Base-by-base conservation (phyloP, 1,140 invertebrate genomes). In the Hyphantria cunea region DNA sequence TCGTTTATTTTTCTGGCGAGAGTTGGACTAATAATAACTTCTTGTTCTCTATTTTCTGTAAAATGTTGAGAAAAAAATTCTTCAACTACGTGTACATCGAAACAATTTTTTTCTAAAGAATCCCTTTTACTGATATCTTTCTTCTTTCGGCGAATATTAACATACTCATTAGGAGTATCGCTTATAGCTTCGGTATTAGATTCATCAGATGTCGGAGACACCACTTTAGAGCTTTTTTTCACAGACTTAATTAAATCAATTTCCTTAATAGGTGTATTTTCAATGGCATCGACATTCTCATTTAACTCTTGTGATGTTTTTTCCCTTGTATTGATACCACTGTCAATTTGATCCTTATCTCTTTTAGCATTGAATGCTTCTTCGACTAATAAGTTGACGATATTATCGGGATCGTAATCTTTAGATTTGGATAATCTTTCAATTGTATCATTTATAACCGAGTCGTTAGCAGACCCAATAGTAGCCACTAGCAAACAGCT, bases 1-100 rank as follows among this genome's bases (percentile, higher is more conserved):
- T 84, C 75, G 32, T 84, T 85, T 14, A 84, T 76, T 78, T 80
- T 82, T 25, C 62, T 78, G 0, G 80, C 82, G 50, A 82, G 55
- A 8, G 76, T 76, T 13, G 81, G 76, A 68, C 80, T 88, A 34
- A 85, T 69, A 8, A 74, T 45, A 11, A 78, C 32, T 15, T 79
- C 69, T 0, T 66, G 60, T 8, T 61, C 49, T 11, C 44, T 51
- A 42, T 78, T 80, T 65, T 86, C 74, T 25, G 39, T 10, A 25
- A 76, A 69, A 54, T 85, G 78, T 53, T 85, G 72, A 0, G 74
- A 64, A 61, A 85, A 86, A 32, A 86, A 84, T 14, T 78, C 49
- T 70, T 88, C 84, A 9, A 85, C 67, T 4, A 47, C 58, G 15
- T 74, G 17, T 41, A 54, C 58, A 55, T 80, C 56, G n/a, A 65